Evolutionary conservation across 1,140 invertebrate genomes (phyloP).

Genomic region (Vollenhovia emeryi): DNA sequence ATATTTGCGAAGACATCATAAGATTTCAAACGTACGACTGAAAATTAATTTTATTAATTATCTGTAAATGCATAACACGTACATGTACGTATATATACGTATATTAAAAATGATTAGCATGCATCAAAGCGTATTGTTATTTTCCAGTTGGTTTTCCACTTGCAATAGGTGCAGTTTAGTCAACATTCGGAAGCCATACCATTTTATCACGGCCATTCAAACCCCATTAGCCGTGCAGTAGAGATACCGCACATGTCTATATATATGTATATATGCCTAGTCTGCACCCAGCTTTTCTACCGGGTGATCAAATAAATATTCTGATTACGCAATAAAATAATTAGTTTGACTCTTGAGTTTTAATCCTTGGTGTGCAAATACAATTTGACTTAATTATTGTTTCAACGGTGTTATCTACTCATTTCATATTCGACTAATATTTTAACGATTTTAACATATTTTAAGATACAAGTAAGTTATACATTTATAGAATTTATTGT

Average conservation of each 20-base stretch:
- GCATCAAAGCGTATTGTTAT: constrained; percentile 78
- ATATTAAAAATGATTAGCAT: constrained; percentile 17
- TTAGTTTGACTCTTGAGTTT: neutral
- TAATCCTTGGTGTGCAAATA: neutral
- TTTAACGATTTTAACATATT: neutral
- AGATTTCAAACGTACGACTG: neutral
- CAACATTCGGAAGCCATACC: constrained; percentile 85
- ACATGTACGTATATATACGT: neutral
- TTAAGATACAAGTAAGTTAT: neutral
- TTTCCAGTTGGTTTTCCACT: constrained; percentile 85
- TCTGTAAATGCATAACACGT: neutral
- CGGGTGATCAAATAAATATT: constrained; percentile 69
- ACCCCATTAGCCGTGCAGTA: constrained; percentile 84
- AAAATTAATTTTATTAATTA: neutral
- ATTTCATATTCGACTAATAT: neutral
- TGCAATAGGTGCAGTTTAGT: constrained; percentile 85
- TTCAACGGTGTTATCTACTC: neutral
- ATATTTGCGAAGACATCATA: neutral
- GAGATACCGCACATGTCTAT: constrained; percentile 84
- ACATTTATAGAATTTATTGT: neutral
- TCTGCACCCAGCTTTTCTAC: constrained; percentile 75
- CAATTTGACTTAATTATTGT: neutral
- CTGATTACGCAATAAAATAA: constrained; percentile 11
- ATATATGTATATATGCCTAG: constrained; percentile 79
- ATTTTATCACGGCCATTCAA: constrained; percentile 85